A percentile compares a stretch with the other conserved stretches of the same genome.
These are phyloP conservation scores for Candidula unifasciata DNA, from an alignment of 2,888 invertebrate genomes.

Conservation along the genomic window DNA sequence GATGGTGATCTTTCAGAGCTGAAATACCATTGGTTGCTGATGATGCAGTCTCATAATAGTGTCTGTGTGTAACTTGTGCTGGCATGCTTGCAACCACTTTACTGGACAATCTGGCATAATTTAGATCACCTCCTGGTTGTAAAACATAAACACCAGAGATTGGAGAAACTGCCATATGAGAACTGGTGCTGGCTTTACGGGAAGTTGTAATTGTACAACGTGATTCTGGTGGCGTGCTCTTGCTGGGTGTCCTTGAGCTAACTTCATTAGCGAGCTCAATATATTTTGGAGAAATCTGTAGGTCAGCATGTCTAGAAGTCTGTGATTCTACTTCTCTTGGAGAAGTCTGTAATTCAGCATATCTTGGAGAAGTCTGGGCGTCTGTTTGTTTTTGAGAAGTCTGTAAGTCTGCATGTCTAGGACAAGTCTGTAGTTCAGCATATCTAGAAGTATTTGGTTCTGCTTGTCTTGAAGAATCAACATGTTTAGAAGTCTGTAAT, in stretches of 20 bases:
- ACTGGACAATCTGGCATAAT: slow-evolving; percentile 39
- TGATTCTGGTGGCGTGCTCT: too few relatives aligned
- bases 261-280: too few relatives aligned
- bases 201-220: neutral
- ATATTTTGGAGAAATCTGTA: too few relatives aligned
- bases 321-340: neutral
- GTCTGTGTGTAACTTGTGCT: neutral
- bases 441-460: too few relatives aligned
- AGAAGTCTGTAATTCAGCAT: neutral
- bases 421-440: neutral
- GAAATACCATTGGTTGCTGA: neutral
- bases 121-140: slow-evolving; percentile 1
- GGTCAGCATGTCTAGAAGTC: too few relatives aligned
- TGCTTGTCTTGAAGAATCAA: too few relatives aligned
- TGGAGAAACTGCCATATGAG: neutral
- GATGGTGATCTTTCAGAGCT: neutral
- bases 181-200: neutral
- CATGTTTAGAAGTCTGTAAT: too few relatives aligned
- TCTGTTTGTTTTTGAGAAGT: too few relatives aligned
- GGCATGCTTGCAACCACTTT: neutral
- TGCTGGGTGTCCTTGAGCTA: too few relatives aligned
- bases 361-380: too few relatives aligned
- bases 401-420: neutral
- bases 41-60: neutral
- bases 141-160: neutral